Evolutionary conservation across 2,113 vertebrate species (phyloP).

Genomic region (Halcyon malimbica): DNA sequence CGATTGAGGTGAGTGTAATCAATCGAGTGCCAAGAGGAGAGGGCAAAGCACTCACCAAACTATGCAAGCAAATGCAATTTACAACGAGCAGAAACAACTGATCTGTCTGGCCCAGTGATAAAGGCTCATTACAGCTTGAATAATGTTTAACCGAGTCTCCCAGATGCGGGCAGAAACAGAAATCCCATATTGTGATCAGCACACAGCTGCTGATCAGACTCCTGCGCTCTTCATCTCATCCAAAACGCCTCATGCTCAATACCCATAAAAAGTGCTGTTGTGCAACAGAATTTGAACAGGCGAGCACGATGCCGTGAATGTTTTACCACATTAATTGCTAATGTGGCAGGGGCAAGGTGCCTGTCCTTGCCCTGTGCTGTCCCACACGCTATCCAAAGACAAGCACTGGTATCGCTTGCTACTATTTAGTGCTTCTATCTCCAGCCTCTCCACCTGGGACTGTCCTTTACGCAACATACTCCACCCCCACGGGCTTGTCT

Average conservation of each 20-base stretch:
- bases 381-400: not conserved
- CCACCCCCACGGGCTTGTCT: not conserved
- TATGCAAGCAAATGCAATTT: not conserved
- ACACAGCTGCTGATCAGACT: not conserved
- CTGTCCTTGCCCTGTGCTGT: not conserved
- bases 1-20: not conserved
- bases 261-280: not conserved
- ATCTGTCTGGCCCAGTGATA: not conserved
- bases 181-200: not conserved
- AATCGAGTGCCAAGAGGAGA: not conserved
- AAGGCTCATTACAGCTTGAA: not conserved
- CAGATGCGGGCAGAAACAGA: not conserved
- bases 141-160: not conserved
- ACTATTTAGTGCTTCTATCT: not conserved
- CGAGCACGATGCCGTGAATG: not conserved
- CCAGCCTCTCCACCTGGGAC: not conserved
- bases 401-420: not conserved
- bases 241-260: not conserved
- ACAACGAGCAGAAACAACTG: not conserved
- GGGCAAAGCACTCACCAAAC: not conserved
- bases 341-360: not conserved
- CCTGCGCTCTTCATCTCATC: not conserved
- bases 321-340: not conserved
- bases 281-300: not conserved
- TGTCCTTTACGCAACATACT: not conserved